A percentile compares a stretch with the other conserved stretches of the same genome.
phyloP scores from a whole-genome alignment of 1,140 invertebrate species.

The Fopius arisanus region DNA sequence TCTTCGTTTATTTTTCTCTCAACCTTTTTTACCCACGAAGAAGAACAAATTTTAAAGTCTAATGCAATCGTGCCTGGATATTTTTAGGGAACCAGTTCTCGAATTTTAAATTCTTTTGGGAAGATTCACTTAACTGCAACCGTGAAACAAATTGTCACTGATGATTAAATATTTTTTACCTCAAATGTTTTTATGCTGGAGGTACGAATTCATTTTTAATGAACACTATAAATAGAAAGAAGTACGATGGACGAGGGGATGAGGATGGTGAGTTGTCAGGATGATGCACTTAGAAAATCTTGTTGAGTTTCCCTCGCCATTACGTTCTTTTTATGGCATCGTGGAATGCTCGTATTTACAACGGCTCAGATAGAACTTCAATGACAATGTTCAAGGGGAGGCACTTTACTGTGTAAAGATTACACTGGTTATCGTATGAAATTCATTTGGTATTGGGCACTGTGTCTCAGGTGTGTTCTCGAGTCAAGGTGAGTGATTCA shows the following conservation, averaged over 20 bases:
- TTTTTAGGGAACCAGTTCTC: conserved; percentile 13
- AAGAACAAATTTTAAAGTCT: conserved; percentile 12
- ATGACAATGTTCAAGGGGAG: not conserved
- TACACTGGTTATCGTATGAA: not conserved
- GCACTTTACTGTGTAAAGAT: not conserved
- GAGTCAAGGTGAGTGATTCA: not conserved
- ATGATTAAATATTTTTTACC: not conserved
- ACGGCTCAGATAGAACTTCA: conserved; percentile 6
- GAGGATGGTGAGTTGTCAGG: not conserved
- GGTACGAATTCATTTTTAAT: not conserved
- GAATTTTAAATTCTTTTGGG: conserved; percentile 5
- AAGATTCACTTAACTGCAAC: not conserved
- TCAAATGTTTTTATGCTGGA: not conserved
- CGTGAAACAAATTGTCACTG: not conserved
- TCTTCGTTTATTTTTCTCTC: not conserved
- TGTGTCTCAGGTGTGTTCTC: not conserved
- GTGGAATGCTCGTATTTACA: conserved; percentile 39
- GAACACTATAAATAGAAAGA: conserved; percentile 14
- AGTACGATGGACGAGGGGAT: not conserved
- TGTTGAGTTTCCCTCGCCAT: conserved; percentile 34
- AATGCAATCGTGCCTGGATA: conserved; percentile 1
- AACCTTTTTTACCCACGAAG: not conserved
- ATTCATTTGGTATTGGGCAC: not conserved
- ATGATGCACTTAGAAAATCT: conserved; percentile 30
- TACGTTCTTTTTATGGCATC: conserved; percentile 36